phyloP scores from a whole-genome alignment of 2,797 vertebrate genomes.

The Myotis findleyi region DNA sequence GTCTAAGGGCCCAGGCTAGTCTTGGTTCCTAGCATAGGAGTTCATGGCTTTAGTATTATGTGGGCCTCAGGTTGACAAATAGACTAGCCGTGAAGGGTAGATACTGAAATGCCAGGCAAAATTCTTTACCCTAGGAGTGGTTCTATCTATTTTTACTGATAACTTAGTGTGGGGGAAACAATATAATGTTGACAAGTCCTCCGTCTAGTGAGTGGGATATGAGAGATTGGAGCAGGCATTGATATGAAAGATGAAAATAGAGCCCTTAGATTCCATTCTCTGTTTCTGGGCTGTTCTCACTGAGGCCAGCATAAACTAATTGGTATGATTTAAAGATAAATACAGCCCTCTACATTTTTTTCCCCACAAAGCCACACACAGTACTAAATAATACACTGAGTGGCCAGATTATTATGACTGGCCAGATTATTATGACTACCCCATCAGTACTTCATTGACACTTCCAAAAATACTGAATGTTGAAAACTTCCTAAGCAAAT shows the following conservation, averaged over 20 bases:
- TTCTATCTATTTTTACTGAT: slow-evolving; percentile 8
- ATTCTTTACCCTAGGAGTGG: neutral
- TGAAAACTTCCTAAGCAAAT: no score
- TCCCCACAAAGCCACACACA: neutral
- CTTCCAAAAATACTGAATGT: no score
- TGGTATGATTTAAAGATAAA: neutral
- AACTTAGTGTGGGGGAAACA: slow-evolving; percentile 16
- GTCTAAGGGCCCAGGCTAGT: neutral
- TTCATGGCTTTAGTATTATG: slow-evolving; percentile 9
- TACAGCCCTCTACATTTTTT: neutral
- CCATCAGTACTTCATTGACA: no score
- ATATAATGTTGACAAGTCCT: neutral
- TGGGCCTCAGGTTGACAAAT: neutral
- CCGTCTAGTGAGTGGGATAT: neutral
- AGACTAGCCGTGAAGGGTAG: neutral
- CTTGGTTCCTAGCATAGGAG: neutral
- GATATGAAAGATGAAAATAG: neutral
- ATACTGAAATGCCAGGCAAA: neutral
- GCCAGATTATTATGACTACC: no score
- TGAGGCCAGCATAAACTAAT: slow-evolving; percentile 7
- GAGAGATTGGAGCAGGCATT: neutral
- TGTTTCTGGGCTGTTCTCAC: neutral
- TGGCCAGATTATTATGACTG: no score
- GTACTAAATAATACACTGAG: neutral
- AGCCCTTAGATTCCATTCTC: neutral